phyloP scores from a whole-genome alignment of 2,888 invertebrate genomes.

The Piscicola geometra region DNA sequence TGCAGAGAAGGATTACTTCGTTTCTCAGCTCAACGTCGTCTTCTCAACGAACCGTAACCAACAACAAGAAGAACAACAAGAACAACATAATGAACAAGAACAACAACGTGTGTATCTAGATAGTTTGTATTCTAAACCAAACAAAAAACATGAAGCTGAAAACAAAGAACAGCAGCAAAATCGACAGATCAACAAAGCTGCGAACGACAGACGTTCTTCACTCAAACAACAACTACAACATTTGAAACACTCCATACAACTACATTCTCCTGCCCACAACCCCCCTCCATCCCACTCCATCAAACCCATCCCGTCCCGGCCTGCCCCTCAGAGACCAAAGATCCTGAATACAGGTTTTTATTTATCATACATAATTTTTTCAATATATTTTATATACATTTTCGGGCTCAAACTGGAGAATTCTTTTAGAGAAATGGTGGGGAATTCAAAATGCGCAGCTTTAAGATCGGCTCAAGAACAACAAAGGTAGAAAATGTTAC shows the following conservation, averaged over 20 bases:
- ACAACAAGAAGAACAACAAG: neutral
- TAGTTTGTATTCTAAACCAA: no score
- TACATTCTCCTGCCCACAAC: neutral
- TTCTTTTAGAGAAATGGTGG: no score
- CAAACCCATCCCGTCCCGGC: neutral
- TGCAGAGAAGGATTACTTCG: neutral
- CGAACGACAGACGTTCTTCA: no score
- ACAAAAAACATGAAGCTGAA: neutral
- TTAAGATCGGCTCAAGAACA: no score
- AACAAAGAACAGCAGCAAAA: neutral
- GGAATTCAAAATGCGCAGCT: no score
- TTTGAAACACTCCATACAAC: no score
- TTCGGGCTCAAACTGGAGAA: no score
- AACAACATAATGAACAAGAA: neutral
- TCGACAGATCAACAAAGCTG: neutral
- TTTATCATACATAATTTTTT: no score
- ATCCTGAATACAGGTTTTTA: neutral
- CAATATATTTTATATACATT: no score
- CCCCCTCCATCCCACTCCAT: neutral
- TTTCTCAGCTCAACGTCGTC: neutral
- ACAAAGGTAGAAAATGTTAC: no score
- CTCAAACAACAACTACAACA: no score
- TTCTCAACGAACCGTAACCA: neutral
- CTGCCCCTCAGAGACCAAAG: slow-evolving; percentile 11
- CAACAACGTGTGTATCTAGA: neutral